A percentile compares a stretch with the other conserved stretches of the same genome.
phyloP scores from a whole-genome alignment of 2,113 vertebrate species.

The Lonchura striata region DNA sequence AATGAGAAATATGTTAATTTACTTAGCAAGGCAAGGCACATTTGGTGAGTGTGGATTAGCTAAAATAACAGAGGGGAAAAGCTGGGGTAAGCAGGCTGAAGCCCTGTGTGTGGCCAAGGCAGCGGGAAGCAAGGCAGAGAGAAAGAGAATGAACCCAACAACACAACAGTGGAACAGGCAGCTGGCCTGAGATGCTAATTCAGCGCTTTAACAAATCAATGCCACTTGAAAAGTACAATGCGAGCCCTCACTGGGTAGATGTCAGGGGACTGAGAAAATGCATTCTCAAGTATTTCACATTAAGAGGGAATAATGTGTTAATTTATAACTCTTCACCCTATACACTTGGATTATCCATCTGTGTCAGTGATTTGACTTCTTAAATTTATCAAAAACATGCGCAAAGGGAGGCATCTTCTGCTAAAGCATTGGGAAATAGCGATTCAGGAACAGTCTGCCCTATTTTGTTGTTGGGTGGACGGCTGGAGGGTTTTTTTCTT shows the following conservation, averaged over 20 bases:
- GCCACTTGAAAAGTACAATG: conserved; percentile 98
- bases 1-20: conserved; percentile 24
- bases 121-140: conserved; percentile 61
- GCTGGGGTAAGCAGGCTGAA: conserved; percentile 63
- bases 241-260: conserved; percentile 89
- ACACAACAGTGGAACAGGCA: conserved; percentile 80
- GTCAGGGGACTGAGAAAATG: conserved; percentile 87
- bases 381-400: conserved; percentile 91
- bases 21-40: conserved; percentile 6
- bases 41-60: conserved; percentile 40
- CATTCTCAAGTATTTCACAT: conserved; percentile 92
- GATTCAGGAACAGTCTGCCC: conserved; percentile 44
- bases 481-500: neutral
- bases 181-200: conserved; percentile 95
- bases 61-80: conserved; percentile 63
- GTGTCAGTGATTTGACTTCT: conserved; percentile 90
- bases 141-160: conserved; percentile 71
- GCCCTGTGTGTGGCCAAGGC: conserved; percentile 70
- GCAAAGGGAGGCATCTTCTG: conserved; percentile 75
- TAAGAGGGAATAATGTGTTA: conserved; percentile 98
- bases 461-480: neutral
- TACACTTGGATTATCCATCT: conserved; percentile 95
- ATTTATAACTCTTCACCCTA: conserved; percentile 96
- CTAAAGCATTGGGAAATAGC: conserved; percentile 57
- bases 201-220: conserved; percentile 99